phyloP scores from a whole-genome alignment of 1,140 invertebrate species.

The Lysiphlebus fabarum region DNA sequence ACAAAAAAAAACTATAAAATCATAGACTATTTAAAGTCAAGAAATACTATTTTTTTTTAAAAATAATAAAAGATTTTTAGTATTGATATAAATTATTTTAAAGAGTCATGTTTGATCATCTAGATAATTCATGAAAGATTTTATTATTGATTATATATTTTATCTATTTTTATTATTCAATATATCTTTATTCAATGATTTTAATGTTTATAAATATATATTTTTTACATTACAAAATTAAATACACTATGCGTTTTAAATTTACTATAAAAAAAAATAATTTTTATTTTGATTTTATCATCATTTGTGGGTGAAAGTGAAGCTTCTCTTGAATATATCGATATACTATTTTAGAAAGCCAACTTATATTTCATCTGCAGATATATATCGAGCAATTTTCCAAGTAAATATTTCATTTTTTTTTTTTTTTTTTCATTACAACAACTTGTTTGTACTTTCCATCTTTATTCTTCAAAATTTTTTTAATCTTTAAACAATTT shows the following conservation, averaged over 20 bases:
- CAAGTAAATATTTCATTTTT: not conserved
- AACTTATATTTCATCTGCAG: constrained; percentile 12
- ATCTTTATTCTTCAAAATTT: not conserved
- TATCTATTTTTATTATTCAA: constrained; percentile 8
- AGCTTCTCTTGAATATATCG: constrained; percentile 29
- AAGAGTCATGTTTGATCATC: constrained; percentile 14
- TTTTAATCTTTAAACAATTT: too few relatives aligned
- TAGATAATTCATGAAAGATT: constrained; percentile 4
- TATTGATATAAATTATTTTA: constrained; percentile 2
- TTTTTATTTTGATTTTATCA: not conserved
- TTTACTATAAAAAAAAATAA: constrained; percentile 1
- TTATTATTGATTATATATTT: constrained; percentile 13
- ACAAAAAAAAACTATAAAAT: too few relatives aligned
- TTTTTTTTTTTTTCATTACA: not conserved
- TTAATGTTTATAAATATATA: constrained; percentile 5
- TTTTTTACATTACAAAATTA: too few relatives aligned
- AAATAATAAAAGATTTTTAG: not conserved
- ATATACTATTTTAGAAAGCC: constrained; percentile 48
- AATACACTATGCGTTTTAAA: not conserved
- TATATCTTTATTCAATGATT: constrained; percentile 3
- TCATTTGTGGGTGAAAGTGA: constrained; percentile 39
- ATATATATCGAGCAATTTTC: constrained; percentile 16
- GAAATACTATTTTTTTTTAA: too few relatives aligned
- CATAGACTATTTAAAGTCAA: too few relatives aligned
- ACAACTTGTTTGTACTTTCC: not conserved